phyloP scores from a whole-genome alignment of 2,113 vertebrate genomes.

The Hippolais icterina region DNA sequence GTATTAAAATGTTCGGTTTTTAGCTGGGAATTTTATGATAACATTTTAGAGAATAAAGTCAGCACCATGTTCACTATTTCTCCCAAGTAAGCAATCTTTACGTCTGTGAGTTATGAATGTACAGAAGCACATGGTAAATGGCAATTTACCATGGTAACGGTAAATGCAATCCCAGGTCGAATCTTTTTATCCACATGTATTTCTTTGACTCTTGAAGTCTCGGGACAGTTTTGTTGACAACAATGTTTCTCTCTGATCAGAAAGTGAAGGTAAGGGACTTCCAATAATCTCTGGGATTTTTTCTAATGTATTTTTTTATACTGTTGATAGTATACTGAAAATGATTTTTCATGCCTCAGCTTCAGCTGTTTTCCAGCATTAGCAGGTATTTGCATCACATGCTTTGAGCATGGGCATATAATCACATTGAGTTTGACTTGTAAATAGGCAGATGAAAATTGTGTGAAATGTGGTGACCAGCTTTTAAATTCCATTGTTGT shows the following conservation, averaged over 20 bases:
- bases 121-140: background rate
- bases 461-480: background rate
- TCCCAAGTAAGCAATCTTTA: background rate
- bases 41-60: background rate
- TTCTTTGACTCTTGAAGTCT: background rate
- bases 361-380: background rate
- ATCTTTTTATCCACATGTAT: background rate
- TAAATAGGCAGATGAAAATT: background rate
- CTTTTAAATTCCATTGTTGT: background rate
- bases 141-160: too few relatives aligned
- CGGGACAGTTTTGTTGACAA: background rate
- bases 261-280: background rate
- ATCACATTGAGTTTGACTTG: background rate
- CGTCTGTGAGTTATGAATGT: background rate
- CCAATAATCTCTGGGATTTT: background rate
- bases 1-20: background rate
- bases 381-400: background rate
- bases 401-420: background rate
- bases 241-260: background rate
- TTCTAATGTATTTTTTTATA: background rate
- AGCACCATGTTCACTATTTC: background rate
- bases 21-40: background rate
- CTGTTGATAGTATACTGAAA: too few relatives aligned
- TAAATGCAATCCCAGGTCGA: background rate
- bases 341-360: background rate